Evolutionary conservation across 2,888 invertebrate species (phyloP), one percentile per base, ranked within the genome.

Genomic region (Dyspetes luteomarginatus): DNA sequence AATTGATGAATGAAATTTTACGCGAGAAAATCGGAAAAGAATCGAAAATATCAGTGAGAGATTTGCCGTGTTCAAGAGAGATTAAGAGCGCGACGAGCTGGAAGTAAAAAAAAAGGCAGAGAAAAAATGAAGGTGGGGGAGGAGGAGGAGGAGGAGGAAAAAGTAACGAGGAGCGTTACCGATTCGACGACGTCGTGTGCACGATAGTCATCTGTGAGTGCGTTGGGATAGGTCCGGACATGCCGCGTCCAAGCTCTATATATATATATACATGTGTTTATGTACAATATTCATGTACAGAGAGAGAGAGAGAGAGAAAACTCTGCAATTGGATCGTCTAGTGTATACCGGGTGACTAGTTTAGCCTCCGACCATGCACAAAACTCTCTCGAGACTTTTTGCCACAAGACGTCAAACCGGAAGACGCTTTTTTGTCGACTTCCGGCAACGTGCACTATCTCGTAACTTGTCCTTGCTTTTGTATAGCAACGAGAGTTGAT

Each of bases 191-290:
- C 83, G 55, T 68, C 76, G 73, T 43, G 84, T 85, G 85, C 83
- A 86, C 87, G 89, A 90, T 90, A 90, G 89, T 89, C 88, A 89
- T 90, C 90, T 86, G 55, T 56, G 68, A 88, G 87, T 89, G 88
- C 86, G 88, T 90, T 90, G 89, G 86, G 90, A 90, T 90, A 90
- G 90, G 90, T 90, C 90, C 85, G 80, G 78, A 52, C 62, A 43
- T 45, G 83, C 80, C 82, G 84, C 73, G 68, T 78, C 74, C 75
- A 82, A 22, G 12, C 28, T 67, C 19, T 36, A 52, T 52, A 67
- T 52, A 22, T 52, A 50, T 7, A 71, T 17, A 43, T 28, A 17
- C 28, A 30, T 17, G 0, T 43, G 36, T 48, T 3, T 41, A 5
- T 69, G 19, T 69, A 3, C 12, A 7, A 22, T 62, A 58, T 60